Base-by-base conservation (phyloP, 2,113 vertebrate species). In the Epinephelus cyanopodus region DNA sequence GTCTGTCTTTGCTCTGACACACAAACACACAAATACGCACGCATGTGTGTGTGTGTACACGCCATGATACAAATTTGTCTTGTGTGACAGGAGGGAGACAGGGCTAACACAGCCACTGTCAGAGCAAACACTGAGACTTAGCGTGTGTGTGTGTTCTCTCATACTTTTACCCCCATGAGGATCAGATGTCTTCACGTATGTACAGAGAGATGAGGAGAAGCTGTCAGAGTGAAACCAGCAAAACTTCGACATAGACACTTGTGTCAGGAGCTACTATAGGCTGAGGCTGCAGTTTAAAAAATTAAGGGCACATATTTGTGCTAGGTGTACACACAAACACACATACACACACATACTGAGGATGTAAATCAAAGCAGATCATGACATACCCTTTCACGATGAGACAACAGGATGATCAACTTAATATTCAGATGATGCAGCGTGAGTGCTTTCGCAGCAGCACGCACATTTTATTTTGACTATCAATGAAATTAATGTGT, bases 151-250 rank as follows among this genome's bases (percentile, higher is more conserved):
- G 42, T 15, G 29, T 29, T 29, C 29, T 29, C 29, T 47, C 45
- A 50, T 60, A 69, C 42, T 48, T 63, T 33, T 64, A 80, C 62
- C 62, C 61, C 57, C 62, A 57, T 61, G 72, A 72, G 61, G 48
- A 57, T 25, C 21, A 72, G 3, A 62, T 77, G 50, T 23, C 53
- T 71, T 76, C 56, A 80, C 15, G 11, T 48, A 65, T 84, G 61
- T 70, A n/a, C 15, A 61, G 54, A 79, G 29, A 74, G 48, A 76
- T 48, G 74, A 87, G 52, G 58, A 73, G 45, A 81, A 60, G 57
- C 50, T 77, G 72, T 57, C 71, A 83, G 45, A 84, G 52, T 37
- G 17, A 71, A 77, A 79, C 15, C 18, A 56, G 74, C 21, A 17
- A 23, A 57, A 52, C 13, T 45, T 78, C 39, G 19, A 52, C 1